Evolutionary conservation across 92 coral and sea anemone genomes (phyloP).

Genomic region (Umimayanthus kanabou): DNA sequence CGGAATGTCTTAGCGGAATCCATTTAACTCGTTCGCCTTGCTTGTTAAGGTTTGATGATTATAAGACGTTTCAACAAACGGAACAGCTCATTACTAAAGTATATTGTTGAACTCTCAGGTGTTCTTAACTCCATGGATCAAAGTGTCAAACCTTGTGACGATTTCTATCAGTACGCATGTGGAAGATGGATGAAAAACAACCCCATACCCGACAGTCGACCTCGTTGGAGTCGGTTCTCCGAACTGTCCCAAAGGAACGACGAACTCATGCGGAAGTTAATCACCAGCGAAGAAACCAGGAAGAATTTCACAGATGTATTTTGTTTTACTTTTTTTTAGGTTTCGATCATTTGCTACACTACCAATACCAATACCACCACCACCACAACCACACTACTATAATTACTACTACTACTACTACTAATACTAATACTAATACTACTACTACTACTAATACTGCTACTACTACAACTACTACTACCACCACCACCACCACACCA

Average conservation of each 20-base stretch:
- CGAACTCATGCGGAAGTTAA: conserved; percentile 60
- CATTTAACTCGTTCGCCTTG: no score
- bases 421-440: no score
- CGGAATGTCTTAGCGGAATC: no score
- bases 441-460: no score
- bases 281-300: conserved; percentile 59
- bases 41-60: background rate
- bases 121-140: conserved; percentile 76
- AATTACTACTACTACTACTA: background rate
- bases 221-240: conserved; percentile 90
- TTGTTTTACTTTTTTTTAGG: background rate
- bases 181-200: no score
- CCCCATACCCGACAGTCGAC: conserved; percentile 74
- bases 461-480: no score
- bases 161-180: no score
- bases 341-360: no score
- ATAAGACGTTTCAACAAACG: background rate
- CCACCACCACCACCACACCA: no score
- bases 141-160: conserved; percentile 66
- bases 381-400: background rate
- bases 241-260: conserved; percentile 76
- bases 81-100: no score
- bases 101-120: conserved; percentile 44
- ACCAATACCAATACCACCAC: background rate
- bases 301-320: conserved; percentile 66